Base-by-base conservation (phyloP, 2,113 vertebrate species). In the Leucosticte australis region DNA sequence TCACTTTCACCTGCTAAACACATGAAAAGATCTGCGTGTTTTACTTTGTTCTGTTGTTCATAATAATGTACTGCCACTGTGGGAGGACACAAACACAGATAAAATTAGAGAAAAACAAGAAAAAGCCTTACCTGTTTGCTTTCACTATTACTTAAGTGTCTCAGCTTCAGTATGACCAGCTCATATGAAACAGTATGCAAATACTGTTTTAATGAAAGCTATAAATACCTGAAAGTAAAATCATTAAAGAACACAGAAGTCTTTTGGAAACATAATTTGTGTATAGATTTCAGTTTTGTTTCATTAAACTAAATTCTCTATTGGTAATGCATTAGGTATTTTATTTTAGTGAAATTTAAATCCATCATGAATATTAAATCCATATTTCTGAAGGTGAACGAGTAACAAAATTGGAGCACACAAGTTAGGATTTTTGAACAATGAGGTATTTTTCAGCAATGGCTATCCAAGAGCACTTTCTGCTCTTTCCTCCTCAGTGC, bases 351-450 rank as follows among this genome's bases (percentile, higher is more conserved):
- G 89, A 91, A 84, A 86, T 86, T 85, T 82, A 89, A 93, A 89
- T 87, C 87, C 80, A 82, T 81, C 56, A 12, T 56, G n/a, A 93
- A 95, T 95, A 96, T 96, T 95, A 94, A 97, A 79, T 64, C 91
- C 95, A 91, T 92, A 93, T 79, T 92, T 96, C 80, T 96, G 63
- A 89, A 92, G 82, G 83, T 8, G 0, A 91, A 69, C 41, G 11
- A 95, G 42, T 56, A 91, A 78, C 52, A 79, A 88, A 83, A 85
- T 56, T 83, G 73, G 87, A 96, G 68, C 70, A 55, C 31, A 42
- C n/a, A 39, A 82, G 50, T 84, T 57, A 6, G 41, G 80, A 92
- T 96, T 95, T 93, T 95, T 95, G 84, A 84, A 60, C 56, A 60
- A n/a, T 94, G 92, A 95, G 74, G 70, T 94, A 79, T 90, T 86